Evolutionary conservation across 2,888 invertebrate species (phyloP), one percentile per base, ranked within the genome.

Genomic region (Clepsis dumicolana): DNA sequence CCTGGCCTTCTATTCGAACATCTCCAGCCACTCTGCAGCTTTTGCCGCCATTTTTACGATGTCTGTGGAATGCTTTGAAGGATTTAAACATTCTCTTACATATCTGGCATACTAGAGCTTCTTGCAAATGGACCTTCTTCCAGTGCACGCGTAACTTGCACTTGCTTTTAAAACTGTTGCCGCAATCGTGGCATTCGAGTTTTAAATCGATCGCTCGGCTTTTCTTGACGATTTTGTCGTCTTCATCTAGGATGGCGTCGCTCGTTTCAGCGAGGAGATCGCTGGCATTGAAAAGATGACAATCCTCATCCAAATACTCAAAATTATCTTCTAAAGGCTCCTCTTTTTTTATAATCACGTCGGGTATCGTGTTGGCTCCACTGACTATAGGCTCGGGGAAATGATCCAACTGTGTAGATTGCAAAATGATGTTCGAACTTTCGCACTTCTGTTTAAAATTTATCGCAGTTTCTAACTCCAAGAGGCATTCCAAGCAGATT

Each of bases 401-500:
- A 57, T 65, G 65, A 4, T 60, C 65, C 4, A 54, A n/a, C 41
- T 64, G 53, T 3, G 76, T 66, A 16, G 76, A 74, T 7, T 71
- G 77, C 29, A 90, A 75, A 16, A 86, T 72, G 12, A 74, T 70
- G 69, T 90, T 81, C 0, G 91, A 86, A 41, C 70, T 79, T 71
- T 87, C 84, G 74, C 92, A 93, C 70, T 87, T 89, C 18, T 79
- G 75, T 73, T 86, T 90, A 69, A 93, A 92, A 25, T 77, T 78
- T 7, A 89, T 68, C 0, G 88, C 87, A 1, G 78, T 81, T 61
- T 90, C 86, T 0, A 93, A 78, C 64, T 89, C 87, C 5, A 82
- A 35, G 14, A 89, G 80, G 72, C 93, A 93, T 8, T 76, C 74
- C 0, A 79, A 77, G 71, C 93, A 93, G 73, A 93, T 91, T 71